Evolutionary conservation across 2,113 vertebrate genomes (phyloP).

Genomic region (Chloropsis cyanopogon): DNA sequence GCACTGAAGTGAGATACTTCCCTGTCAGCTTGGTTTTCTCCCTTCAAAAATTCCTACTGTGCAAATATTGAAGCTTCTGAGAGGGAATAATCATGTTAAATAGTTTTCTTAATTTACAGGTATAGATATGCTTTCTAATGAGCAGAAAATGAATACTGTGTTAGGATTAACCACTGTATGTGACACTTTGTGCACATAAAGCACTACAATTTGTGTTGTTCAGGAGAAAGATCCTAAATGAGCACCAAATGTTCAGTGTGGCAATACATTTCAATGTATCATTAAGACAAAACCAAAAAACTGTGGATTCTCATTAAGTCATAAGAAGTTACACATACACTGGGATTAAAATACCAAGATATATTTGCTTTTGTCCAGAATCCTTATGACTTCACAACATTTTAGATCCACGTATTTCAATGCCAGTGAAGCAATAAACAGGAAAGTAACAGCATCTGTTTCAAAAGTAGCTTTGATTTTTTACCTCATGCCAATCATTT

Average conservation of each 20-base stretch:
- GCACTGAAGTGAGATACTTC: conserved; percentile 31
- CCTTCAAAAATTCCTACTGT: not conserved
- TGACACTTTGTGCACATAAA: not conserved
- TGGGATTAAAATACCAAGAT: not conserved
- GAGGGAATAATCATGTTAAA: not conserved
- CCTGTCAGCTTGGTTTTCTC: not conserved
- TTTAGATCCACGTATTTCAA: not conserved
- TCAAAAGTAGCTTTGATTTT: not conserved
- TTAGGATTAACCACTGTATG: not conserved
- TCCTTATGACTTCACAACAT: not conserved
- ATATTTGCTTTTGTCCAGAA: not conserved
- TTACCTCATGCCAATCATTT: not conserved
- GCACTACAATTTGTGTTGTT: not conserved
- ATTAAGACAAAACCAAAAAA: not conserved
- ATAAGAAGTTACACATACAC: not conserved
- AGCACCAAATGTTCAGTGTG: not conserved
- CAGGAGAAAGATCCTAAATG: not conserved
- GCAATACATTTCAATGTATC: not conserved
- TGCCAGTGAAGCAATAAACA: not conserved
- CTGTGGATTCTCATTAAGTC: not conserved
- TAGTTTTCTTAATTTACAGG: not conserved
- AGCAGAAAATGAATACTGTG: not conserved
- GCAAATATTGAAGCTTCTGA: not conserved
- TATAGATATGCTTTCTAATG: not conserved
- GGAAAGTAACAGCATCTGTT: not conserved